phyloP scores from a whole-genome alignment of 1,140 invertebrate species.

The Atopsyche davidsoni region DNA sequence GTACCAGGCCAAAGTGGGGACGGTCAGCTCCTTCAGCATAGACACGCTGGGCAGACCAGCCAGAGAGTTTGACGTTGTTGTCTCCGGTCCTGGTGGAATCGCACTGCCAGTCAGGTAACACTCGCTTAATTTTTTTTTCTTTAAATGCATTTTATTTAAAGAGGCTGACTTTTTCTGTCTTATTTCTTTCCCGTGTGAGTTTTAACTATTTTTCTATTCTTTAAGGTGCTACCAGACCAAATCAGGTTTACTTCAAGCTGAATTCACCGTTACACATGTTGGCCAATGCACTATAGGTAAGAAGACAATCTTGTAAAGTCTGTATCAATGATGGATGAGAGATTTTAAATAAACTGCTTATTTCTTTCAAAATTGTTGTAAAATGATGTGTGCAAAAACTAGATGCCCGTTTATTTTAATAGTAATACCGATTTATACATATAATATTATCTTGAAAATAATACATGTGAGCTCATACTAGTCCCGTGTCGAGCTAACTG shows the following conservation, averaged over 20 bases:
- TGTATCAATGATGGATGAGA: no score
- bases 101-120: constrained; percentile 71
- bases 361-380: no score
- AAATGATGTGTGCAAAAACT: no score
- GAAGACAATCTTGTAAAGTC: constrained; percentile 18
- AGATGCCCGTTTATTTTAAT: no score
- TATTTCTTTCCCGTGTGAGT: not conserved
- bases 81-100: constrained; percentile 81
- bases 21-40: constrained; percentile 80
- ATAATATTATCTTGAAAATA: no score
- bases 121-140: not conserved
- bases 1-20: constrained; percentile 74
- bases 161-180: not conserved
- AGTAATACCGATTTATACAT: no score
- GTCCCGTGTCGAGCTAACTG: no score
- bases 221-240: constrained; percentile 87
- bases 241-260: constrained; percentile 85
- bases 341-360: no score
- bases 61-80: constrained; percentile 85
- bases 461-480: no score
- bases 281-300: constrained; percentile 60
- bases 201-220: constrained; percentile 7
- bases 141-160: not conserved
- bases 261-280: constrained; percentile 80
- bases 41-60: constrained; percentile 79